A percentile compares a stretch with the other conserved stretches of the same genome.
phyloP scores from a whole-genome alignment of 2,113 vertebrate genomes.

The Megalops atlanticus region DNA sequence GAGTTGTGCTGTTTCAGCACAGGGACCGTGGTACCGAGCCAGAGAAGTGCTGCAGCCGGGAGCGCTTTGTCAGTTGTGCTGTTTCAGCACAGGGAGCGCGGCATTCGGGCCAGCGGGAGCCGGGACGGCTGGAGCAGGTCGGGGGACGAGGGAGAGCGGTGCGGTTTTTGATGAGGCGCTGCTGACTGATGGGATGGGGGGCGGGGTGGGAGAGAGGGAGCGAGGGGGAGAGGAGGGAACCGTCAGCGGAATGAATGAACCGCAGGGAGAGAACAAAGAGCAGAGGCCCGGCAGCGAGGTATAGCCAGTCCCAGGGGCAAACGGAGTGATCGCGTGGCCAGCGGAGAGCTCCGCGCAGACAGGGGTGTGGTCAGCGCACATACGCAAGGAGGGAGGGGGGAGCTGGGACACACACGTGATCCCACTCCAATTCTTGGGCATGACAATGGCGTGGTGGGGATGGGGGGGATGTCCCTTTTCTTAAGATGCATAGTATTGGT shows the following conservation, averaged over 20 bases:
- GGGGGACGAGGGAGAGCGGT: not conserved
- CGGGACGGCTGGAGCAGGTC: too few relatives aligned
- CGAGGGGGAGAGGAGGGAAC: not conserved
- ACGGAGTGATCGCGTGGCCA: not conserved
- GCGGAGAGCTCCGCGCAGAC: not conserved
- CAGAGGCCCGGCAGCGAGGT: not conserved
- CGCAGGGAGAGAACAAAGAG: slow-evolving; percentile 22
- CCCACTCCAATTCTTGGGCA: not conserved
- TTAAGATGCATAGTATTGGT: not conserved
- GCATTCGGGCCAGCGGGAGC: too few relatives aligned
- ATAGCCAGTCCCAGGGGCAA: not conserved
- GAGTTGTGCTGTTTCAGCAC: too few relatives aligned
- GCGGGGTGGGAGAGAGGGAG: slow-evolving; percentile 38
- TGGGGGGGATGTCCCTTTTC: not conserved
- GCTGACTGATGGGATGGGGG: slow-evolving; percentile 30
- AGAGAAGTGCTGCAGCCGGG: too few relatives aligned
- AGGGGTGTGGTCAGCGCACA: not conserved
- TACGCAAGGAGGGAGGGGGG: not conserved
- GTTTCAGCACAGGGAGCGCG: too few relatives aligned
- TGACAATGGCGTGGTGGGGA: too few relatives aligned
- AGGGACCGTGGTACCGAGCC: too few relatives aligned
- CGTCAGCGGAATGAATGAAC: not conserved
- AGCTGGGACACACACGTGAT: not conserved
- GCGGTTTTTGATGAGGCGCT: not conserved
- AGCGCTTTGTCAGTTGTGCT: too few relatives aligned